phyloP scores from a whole-genome alignment of 2,797 vertebrate genomes.

The Enteromius thamalakanensis region DNA sequence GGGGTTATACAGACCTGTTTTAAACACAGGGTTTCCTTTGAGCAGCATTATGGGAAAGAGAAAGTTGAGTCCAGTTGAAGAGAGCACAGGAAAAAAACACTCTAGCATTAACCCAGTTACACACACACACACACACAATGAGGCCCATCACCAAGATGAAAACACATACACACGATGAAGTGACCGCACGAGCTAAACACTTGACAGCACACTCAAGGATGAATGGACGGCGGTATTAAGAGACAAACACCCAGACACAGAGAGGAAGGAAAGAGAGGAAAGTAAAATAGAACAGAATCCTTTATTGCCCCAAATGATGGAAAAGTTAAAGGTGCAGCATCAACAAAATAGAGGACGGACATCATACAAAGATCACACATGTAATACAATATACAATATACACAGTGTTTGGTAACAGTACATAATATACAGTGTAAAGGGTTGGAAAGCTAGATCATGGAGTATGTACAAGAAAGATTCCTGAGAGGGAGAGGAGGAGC shows the following conservation, averaged over 20 bases:
- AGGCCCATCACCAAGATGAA: conserved; percentile 49
- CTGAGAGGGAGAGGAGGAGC: conserved; percentile 77
- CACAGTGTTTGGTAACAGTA: conserved; percentile 82
- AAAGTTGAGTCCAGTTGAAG: conserved; percentile 75
- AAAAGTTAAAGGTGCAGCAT: conserved; percentile 74
- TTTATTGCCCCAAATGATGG: conserved; percentile 80
- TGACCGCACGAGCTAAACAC: conserved; percentile 54
- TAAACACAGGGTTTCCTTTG: conserved; percentile 81
- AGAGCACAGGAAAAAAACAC: conserved; percentile 53
- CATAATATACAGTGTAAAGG: conserved; percentile 81
- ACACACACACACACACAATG: conserved; percentile 46
- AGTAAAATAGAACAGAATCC: conserved; percentile 82
- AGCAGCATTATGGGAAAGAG: conserved; percentile 81
- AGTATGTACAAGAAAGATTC: conserved; percentile 78
- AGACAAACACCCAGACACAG: conserved; percentile 65
- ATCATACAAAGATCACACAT: conserved; percentile 81
- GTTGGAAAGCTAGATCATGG: conserved; percentile 66
- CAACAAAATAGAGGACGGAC: conserved; percentile 81
- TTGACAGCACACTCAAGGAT: conserved; percentile 59
- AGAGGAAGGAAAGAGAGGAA: conserved; percentile 71
- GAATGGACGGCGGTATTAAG: conserved; percentile 35
- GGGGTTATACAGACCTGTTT: conserved; percentile 80
- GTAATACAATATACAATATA: conserved; percentile 84
- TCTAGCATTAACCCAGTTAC: conserved; percentile 42
- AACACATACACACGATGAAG: conserved; percentile 43